Percentiles rank a stretch among this genome's conserved stretches.
phyloP scores from a whole-genome alignment of 1,140 invertebrate genomes.

The Paracyclopina nana region DNA sequence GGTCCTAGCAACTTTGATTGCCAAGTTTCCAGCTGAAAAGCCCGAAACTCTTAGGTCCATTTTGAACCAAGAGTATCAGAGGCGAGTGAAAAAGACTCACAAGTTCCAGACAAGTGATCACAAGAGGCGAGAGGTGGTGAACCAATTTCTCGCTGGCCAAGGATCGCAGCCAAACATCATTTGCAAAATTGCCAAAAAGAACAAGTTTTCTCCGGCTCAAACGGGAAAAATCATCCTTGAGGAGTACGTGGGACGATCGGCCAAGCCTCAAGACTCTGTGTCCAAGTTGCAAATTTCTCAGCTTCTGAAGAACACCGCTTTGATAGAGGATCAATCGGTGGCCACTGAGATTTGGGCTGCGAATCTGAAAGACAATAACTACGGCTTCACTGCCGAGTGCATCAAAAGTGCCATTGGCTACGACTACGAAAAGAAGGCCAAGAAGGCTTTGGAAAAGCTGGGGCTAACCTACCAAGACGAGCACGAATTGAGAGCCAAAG shows the following conservation, averaged over 20 bases:
- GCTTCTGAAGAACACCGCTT: conserved; percentile 43
- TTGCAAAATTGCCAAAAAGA: conserved; percentile 33
- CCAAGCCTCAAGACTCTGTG: conserved; percentile 13
- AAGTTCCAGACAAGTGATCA: conserved; percentile 21
- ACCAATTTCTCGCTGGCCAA: conserved; percentile 20
- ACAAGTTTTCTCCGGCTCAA: conserved; percentile 37
- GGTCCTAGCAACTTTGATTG: background rate
- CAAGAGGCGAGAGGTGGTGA: conserved; percentile 24
- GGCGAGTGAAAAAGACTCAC: conserved; percentile 25
- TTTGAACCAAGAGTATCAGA: conserved; percentile 26
- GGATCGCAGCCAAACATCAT: conserved; percentile 32
- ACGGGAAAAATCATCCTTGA: conserved; percentile 43
- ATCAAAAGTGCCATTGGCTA: conserved; percentile 42
- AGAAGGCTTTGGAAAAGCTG: conserved; percentile 34
- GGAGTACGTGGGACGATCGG: conserved; percentile 13
- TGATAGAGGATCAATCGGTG: conserved; percentile 45
- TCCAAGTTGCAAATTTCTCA: conserved; percentile 30
- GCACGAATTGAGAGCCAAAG: conserved; percentile 48
- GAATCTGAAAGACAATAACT: conserved; percentile 46
- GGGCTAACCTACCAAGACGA: conserved; percentile 56
- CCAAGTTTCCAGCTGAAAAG: conserved; percentile 11
- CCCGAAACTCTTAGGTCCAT: conserved; percentile 25
- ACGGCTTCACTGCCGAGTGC: conserved; percentile 50
- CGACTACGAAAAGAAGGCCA: conserved; percentile 49
- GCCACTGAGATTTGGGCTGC: conserved; percentile 56